Base-by-base conservation (phyloP, 2,797 vertebrate genomes). In the Cottoperca gobio region DNA sequence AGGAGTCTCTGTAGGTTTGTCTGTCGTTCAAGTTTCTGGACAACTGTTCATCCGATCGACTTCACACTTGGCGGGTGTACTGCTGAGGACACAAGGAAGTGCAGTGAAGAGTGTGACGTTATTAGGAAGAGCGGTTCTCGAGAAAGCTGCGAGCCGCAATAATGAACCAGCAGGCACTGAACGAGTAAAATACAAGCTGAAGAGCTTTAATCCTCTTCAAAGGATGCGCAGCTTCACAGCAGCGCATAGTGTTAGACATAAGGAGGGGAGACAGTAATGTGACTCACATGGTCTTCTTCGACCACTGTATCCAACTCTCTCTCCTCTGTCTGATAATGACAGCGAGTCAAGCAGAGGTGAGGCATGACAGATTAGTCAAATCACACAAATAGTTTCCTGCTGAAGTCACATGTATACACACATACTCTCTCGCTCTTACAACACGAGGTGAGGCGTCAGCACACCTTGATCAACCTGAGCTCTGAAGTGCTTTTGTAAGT, bases 331-430 rank as follows among this genome's bases (percentile, higher is more conserved):
- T 42, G 35, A 49, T 49, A 42, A 75, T 45, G 61, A 60, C 69
- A 65, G 70, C 46, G 4, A 55, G 63, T 49, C 39, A 4, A 43
- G 37, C 73, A 78, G 54, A 24, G 43, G 60, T 33, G 19, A 79
- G 63, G 78, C 73, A 70, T 40, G 66, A 46, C 28, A 74, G 72
- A 88, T 80, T 37, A 73, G 73, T 72, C 1, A 13, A 70, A 52
- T 84, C 55, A 60, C 83, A 79, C 65, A 60, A 83, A 89, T 82
- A 90, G 65, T 64, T 90, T 79, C 70, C 73, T 76, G 84, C 76
- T 83, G 76, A 76, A 40, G 71, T 87, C 87, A 85, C 82, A 43
- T 13, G 49, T 33, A 42, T 52, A 77, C 66, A 50, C 69, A 73
- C 59, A 23, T 33, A 33, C 54, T 24, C 33, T 26, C 62, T 12